A percentile compares a stretch with the other conserved stretches of the same genome.
These are phyloP conservation scores for Zaprionus capensis DNA, from an alignment of 1,140 invertebrate genomes.

Conservation along the genomic window DNA sequence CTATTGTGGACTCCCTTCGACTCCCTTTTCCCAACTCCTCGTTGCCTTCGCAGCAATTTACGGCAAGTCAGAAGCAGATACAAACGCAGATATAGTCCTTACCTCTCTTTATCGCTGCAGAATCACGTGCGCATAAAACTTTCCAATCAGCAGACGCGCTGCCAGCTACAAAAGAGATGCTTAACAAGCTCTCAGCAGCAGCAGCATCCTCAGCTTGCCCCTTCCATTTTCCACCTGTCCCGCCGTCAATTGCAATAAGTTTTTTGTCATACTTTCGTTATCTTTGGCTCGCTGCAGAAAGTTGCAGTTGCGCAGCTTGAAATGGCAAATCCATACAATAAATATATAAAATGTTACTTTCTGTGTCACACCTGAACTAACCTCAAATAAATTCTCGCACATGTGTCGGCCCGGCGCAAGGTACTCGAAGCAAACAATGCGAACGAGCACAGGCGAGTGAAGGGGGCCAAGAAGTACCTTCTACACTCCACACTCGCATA, in stretches of 20 bases:
- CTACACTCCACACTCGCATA: not conserved
- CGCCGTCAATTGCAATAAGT: slow-evolving; percentile 65
- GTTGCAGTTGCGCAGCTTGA: slow-evolving; percentile 61
- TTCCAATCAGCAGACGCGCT: slow-evolving; percentile 67
- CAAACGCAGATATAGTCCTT: slow-evolving; percentile 29
- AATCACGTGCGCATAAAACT: slow-evolving; percentile 82
- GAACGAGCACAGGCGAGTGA: not conserved
- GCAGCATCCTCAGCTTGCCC: not conserved
- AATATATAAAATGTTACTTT: slow-evolving; percentile 82
- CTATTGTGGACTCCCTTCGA: not conserved
- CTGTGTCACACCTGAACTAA: slow-evolving; percentile 81
- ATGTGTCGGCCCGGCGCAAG: slow-evolving; percentile 54
- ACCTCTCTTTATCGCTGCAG: slow-evolving; percentile 58
- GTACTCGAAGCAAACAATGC: slow-evolving; percentile 48
- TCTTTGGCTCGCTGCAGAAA: slow-evolving; percentile 55
- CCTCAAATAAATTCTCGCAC: slow-evolving; percentile 80
- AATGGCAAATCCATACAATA: slow-evolving; percentile 82
- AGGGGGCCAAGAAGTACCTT: not conserved
- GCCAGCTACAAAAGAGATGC: slow-evolving; percentile 74
- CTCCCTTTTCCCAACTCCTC: not conserved
- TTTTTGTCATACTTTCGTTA: slow-evolving; percentile 57
- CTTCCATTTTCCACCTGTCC: slow-evolving; percentile 10
- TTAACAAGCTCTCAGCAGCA: slow-evolving; percentile 70
- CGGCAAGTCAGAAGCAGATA: slow-evolving; percentile 50
- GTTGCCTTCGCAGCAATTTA: slow-evolving; percentile 53